These are phyloP conservation scores for Orchesella flavescens DNA, from an alignment of 2,888 invertebrate species.

Conservation along the genomic window DNA sequence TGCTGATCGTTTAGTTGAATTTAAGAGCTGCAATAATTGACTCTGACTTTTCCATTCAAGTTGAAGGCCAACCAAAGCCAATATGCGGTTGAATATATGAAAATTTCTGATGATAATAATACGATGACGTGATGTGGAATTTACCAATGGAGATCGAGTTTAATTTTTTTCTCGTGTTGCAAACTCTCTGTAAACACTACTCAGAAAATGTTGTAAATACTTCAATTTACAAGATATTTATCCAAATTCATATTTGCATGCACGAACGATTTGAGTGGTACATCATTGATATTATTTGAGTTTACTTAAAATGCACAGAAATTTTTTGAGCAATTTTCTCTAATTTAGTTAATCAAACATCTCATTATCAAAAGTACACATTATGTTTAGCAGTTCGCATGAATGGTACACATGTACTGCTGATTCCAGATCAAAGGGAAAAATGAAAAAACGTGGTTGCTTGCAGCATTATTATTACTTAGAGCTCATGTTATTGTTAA, in stretches of 20 bases:
- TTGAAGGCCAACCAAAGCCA: too few species aligned
- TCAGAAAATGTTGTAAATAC: too few species aligned
- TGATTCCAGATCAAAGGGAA: constrained; percentile 12
- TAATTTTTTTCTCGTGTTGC: too few species aligned
- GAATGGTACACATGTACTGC: background rate
- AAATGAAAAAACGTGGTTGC: background rate
- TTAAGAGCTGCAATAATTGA: too few species aligned
- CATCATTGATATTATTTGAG: background rate
- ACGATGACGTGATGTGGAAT: too few species aligned
- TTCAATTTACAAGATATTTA: too few species aligned
- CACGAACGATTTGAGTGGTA: background rate
- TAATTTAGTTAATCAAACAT: constrained; percentile 53
- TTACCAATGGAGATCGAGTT: too few species aligned
- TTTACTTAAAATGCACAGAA: constrained; percentile 9
- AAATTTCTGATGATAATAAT: too few species aligned
- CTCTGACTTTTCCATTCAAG: too few species aligned
- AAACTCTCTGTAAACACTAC: too few species aligned
- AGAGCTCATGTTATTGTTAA: constrained; percentile 13
- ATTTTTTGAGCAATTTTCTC: constrained; percentile 36
- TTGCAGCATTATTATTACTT: background rate
- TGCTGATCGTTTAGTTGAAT: too few species aligned
- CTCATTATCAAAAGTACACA: constrained; percentile 36
- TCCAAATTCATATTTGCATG: background rate
- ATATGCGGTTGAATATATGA: too few species aligned
- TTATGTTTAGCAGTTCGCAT: background rate